Conservation (phyloP, 1,140 invertebrate genomes). For the Sesamia nonagrioides region DNA sequence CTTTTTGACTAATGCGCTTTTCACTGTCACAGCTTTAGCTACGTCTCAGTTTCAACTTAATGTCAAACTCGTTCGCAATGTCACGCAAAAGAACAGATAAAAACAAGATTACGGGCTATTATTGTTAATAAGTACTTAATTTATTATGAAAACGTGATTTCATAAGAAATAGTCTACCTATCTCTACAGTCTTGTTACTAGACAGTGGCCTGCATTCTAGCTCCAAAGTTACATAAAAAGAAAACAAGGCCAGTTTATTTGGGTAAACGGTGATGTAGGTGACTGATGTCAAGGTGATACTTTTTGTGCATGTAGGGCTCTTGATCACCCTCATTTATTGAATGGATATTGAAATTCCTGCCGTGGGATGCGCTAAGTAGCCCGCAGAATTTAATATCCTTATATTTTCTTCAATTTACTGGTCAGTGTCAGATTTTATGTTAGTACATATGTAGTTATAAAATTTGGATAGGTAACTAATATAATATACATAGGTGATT, state of each 20-base stretch:
- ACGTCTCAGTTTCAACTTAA: background rate
- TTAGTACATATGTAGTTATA: too few species aligned
- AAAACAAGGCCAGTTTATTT: background rate
- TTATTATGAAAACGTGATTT: background rate
- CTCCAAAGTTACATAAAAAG: background rate
- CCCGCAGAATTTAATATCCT: too few species aligned
- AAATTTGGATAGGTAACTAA: too few species aligned
- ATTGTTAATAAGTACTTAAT: background rate
- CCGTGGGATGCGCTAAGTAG: too few species aligned
- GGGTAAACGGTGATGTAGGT: background rate
- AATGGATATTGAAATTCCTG: too few species aligned
- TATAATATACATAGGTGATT: too few species aligned
- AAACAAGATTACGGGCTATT: background rate
- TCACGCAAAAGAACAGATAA: background rate
- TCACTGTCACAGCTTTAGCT: too few species aligned
- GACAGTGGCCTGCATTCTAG: background rate
- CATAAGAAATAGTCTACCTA: background rate
- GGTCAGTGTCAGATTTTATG: too few species aligned
- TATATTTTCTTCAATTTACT: too few species aligned
- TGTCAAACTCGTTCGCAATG: background rate
- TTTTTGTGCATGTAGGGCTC: background rate
- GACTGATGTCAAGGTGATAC: background rate
- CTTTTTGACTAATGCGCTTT: too few species aligned
- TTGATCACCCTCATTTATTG: background rate
- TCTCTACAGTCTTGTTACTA: background rate